These are phyloP conservation scores for Blastobasis lacticolella DNA, from an alignment of 2,888 invertebrate genomes.

Conservation along the genomic window DNA sequence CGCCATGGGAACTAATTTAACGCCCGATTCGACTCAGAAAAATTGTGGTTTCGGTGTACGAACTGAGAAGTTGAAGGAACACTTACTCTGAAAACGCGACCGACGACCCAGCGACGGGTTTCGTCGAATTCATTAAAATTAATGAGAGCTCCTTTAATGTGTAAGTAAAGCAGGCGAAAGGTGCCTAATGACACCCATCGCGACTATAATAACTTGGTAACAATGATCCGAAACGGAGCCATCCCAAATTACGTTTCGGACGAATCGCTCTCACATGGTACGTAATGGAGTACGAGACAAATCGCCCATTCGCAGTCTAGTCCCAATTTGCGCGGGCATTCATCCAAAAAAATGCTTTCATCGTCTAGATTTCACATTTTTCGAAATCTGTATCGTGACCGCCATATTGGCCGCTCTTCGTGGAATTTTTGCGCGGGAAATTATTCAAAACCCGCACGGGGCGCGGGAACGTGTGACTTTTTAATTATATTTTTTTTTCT, in stretches of 20 bases:
- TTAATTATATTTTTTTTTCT: constrained; percentile 30
- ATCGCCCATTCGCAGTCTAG: constrained; percentile 17
- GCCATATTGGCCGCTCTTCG: constrained; percentile 8
- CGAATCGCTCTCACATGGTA: constrained; percentile 19
- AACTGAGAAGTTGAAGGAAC: no score
- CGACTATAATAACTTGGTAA: constrained; percentile 1
- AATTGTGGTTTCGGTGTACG: no score
- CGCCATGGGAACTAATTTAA: no score
- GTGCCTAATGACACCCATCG: no score
- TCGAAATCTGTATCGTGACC: constrained; percentile 4
- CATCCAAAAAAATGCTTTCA: constrained; percentile 19
- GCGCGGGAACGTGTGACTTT: constrained; percentile 27
- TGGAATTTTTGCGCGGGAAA: constrained; percentile 11
- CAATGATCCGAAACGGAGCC: constrained; percentile 15
- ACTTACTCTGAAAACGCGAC: not conserved
- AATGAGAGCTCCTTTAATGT: not conserved
- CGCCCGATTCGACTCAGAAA: no score
- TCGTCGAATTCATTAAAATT: not conserved
- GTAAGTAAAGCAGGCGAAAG: no score
- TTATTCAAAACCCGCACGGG: constrained; percentile 28
- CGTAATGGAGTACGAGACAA: constrained; percentile 6
- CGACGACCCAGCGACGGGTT: not conserved
- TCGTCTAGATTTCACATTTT: constrained; percentile 14
- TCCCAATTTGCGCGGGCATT: constrained; percentile 18
- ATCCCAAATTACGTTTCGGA: constrained; percentile 18